Percentiles rank a stretch among this genome's conserved stretches.
phyloP scores from a whole-genome alignment of 2,113 vertebrate species.

The Hemibagrus wyckioides region DNA sequence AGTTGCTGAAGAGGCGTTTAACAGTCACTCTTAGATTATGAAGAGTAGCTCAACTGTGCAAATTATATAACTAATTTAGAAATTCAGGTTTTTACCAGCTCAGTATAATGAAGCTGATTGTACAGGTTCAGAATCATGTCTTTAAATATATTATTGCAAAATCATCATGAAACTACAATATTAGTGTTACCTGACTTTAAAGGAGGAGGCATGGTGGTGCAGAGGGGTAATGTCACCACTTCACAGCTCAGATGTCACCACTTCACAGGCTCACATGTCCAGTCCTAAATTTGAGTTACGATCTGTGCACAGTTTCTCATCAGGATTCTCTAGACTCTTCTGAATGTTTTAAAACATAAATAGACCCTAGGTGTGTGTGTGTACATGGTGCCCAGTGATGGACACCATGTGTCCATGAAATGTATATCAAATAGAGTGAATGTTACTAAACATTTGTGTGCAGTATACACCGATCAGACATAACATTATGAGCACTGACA shows the following conservation, averaged over 20 bases:
- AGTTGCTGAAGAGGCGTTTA: neutral
- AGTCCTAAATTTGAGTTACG: neutral
- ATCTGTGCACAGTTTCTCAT: neutral
- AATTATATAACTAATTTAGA: slow-evolving; percentile 6
- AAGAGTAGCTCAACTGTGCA: neutral
- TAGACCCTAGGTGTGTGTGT: neutral
- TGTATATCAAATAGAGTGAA: neutral
- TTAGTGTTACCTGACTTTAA: neutral
- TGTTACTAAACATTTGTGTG: neutral
- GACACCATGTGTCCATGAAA: neutral
- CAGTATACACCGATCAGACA: too few relatives aligned
- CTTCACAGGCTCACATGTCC: neutral
- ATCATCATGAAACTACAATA: neutral
- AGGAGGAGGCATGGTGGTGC: neutral
- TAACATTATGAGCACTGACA: too few relatives aligned
- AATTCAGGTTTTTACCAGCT: neutral
- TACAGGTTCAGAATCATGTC: neutral
- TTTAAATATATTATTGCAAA: neutral
- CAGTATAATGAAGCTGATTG: neutral
- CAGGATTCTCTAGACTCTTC: neutral
- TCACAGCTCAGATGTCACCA: neutral
- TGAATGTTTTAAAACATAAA: neutral
- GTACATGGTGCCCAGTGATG: neutral
- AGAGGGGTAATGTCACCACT: neutral
- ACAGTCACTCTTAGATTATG: neutral